phyloP scores from a whole-genome alignment of 2,888 invertebrate genomes.

The Tigriopus californicus region DNA sequence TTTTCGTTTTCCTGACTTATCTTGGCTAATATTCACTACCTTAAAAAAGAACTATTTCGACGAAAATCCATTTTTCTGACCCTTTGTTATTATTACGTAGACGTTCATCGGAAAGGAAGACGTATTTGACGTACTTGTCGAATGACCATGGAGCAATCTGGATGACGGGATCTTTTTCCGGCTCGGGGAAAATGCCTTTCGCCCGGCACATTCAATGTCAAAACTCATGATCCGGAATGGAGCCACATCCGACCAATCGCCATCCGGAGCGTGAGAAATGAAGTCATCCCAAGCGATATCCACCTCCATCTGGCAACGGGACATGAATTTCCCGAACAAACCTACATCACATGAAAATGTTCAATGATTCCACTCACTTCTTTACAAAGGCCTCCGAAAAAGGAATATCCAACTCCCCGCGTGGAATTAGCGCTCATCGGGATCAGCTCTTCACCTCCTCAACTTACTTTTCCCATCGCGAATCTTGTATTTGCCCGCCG shows the following conservation, averaged over 20 bases:
- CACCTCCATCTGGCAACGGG: slow-evolving; percentile 69
- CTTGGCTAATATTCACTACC: too few relatives aligned
- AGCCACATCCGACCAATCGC: slow-evolving; percentile 89
- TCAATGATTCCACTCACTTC: too few relatives aligned
- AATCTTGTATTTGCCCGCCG: slow-evolving; percentile 48
- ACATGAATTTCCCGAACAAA: slow-evolving; percentile 22
- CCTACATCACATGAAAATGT: not conserved
- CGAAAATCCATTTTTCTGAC: too few relatives aligned
- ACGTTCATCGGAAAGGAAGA: not conserved
- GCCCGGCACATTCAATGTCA: slow-evolving; percentile 97
- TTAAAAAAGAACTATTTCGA: too few relatives aligned
- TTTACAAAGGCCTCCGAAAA: too few relatives aligned
- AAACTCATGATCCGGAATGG: slow-evolving; percentile 90
- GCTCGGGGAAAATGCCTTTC: slow-evolving; percentile 96
- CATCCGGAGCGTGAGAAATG: slow-evolving; percentile 78
- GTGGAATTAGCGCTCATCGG: too few relatives aligned
- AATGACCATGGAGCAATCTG: slow-evolving; percentile 98
- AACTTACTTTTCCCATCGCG: slow-evolving; percentile 25
- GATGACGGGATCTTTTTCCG: slow-evolving; percentile 89
- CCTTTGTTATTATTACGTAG: too few relatives aligned
- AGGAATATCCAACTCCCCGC: too few relatives aligned
- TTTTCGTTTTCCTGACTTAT: too few relatives aligned
- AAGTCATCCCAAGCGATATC: slow-evolving; percentile 76
- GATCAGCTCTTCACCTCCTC: not conserved
- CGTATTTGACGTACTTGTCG: slow-evolving; percentile 41